Base-by-base conservation (phyloP, 2,888 invertebrate genomes). In the Aplocera efformata region DNA sequence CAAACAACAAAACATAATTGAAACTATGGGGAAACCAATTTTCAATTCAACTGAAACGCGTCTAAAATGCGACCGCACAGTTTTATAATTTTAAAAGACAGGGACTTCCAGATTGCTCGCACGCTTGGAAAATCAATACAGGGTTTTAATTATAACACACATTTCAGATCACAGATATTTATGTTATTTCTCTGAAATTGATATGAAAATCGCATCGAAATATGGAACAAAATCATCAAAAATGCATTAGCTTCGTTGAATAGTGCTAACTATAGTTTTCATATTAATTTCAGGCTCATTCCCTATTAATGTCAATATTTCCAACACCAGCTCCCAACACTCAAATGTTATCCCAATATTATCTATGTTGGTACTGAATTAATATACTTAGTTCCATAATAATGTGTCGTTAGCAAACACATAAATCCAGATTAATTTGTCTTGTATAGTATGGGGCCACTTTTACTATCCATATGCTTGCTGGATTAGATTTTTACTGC, bases 1-100 rank as follows among this genome's bases (percentile, higher is more conserved):
- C 69, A 82, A 81, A 71, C 73, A 82, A 86, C 73, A 73, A 61
- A 84, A 85, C 71, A 76, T 71, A 81, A 83, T 71, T 63, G 65
- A 75, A 76, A 79, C 77, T 79, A 77, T 73, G 70, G 74, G 75
- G 66, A 67, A 78, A 64, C 69, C 67, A 73, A 59, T 63, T 62
- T 66, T 56, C 60, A 67, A 66, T 64, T 64, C 53, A 73, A 76
- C 61, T 66, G 62, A 76, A 74, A 71, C 72, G 77, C 79, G 68
- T 69, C 70, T 69, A 69, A 57, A 59, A 64, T 56, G 63, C 70
- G 63, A 72, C 74, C 73, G 73, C 69, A 72, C 66, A 67, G 56
- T 63, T 63, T 44, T 60, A 56, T 28, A 23, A 33, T 28, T 63
- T 55, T 54, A 66, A 56, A 66, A 61, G 59, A 59, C 57, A 57